Base-by-base conservation (phyloP, 2,888 invertebrate species). In the Flexamia atlantica region DNA sequence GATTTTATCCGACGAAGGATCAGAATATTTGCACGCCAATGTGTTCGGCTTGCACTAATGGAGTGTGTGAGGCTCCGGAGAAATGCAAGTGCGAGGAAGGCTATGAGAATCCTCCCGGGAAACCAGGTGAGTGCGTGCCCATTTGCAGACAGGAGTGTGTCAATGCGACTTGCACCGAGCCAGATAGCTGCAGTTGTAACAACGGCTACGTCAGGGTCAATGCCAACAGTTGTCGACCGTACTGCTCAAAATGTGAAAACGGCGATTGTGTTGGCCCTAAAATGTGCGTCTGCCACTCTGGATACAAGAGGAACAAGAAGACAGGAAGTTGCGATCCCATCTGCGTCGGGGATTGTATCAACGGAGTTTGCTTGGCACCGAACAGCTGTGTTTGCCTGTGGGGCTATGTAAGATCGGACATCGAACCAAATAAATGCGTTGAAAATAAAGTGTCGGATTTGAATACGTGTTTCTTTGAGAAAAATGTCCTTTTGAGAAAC, bases 351-450 rank as follows among this genome's bases (percentile, higher is more conserved):
- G 42, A 40, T 14, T 82, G 82, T 68, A 23, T 40, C 17, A 82
- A 82, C 42, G 82, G 82, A 23, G 50, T 12, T 1, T 82, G 82
- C 46, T 57, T 46, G 20, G 82, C 23, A 14, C 64, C 68, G 3
- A 46, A 82, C 23, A n/a, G 17, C 20, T 82, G 82, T 40, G 30
- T 42, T 46, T 82, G 82, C 23, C 40, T 64, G 25, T 82, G 64
- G 40, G 68, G 68, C 7, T 72, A 40, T 72, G 72, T 40, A 12
- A n/a, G 10, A 42, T 40, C 40, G 23, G 72, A 72, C 1, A 20
- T 40, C 9, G 40, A 64, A 10, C 20, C 14, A 10, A 28, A 25
- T 64, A 28, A 28, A 64, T 64, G 64, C 20, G 28, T 12, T 4
- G 30, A 64, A 64, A 64, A 30, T 64, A n/a, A 14, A 1, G 17